Base-by-base conservation (phyloP, 2,797 vertebrate genomes). In the Xerus rutilus region DNA sequence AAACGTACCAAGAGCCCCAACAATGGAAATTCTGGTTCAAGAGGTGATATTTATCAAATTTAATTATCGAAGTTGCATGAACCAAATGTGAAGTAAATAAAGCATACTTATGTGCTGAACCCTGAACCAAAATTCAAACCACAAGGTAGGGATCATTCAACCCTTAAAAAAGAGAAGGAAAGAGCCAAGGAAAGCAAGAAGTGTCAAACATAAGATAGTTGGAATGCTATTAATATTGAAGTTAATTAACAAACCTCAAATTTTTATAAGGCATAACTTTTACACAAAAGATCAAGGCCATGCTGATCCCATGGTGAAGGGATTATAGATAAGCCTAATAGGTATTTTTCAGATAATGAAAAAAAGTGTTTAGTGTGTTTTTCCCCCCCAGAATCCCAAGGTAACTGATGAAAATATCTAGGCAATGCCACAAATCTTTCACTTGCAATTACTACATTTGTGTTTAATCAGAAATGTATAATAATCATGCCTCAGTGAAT, bases 231-330 rank as follows among this genome's bases (percentile, higher is more conserved):
- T 82, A 85, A 39, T 62, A 77, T 67, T 78, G 9, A 9, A 84
- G n/a, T 78, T 89, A 91, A 82, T 32, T 4, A 89, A 83, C 67
- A 52, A 45, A 86, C 23, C 17, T 79, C 49, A 87, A 17, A 86
- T 67, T 85, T 96, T 85, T 90, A 7, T 86, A 87, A 92, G 18
- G n/a, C 9, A 85, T 72, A 93, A 89, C 8, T 90, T 39, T 85
- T 87, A 93, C 23, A 81, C 30, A 91, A 89, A 93, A 70, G 28
- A 73, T 74, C 77, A 74, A 43, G 14, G 28, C 25, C 47, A 76
- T 2, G 21, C 12, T 90, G 43, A 72, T 77, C 49, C 47, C 57
- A 93, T 90, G 78, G 5, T 94, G 6, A 88, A 88, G 17, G 32
- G 20, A 54, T 69, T 81, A 77, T 49, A 81, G 7, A 79, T 49